Evolutionary conservation across 1,140 invertebrate genomes (phyloP).

Genomic region (Aphelinus atriplicis): DNA sequence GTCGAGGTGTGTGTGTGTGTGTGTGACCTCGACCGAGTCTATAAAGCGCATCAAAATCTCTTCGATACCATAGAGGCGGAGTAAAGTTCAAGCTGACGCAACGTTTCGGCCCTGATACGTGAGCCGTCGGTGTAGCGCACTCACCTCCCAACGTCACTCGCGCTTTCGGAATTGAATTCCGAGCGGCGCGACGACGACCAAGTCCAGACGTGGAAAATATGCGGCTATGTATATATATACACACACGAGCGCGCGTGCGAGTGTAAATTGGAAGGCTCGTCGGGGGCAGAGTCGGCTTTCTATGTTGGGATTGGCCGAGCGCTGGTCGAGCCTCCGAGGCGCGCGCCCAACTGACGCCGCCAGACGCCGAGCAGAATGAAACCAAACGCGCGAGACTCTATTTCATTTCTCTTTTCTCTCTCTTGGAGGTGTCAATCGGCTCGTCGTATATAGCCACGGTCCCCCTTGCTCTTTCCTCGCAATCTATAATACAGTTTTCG

Average conservation of each 20-base stretch:
- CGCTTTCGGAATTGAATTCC: slow-evolving; percentile 14
- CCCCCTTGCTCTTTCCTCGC: no score
- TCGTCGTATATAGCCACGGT: no score
- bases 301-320: slow-evolving; percentile 47
- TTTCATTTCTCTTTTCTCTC: no score
- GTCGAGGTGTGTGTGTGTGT: no score
- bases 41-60: no score
- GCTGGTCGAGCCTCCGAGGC: slow-evolving; percentile 50
- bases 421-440: no score
- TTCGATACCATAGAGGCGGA: no score
- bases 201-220: background rate
- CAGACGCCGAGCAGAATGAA: no score
- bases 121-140: background rate
- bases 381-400: no score
- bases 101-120: background rate
- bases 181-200: background rate
- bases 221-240: no score
- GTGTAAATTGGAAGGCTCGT: slow-evolving; percentile 2
- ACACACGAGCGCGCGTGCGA: background rate
- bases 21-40: no score
- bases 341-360: background rate
- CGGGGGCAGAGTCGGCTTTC: slow-evolving; percentile 29
- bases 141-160: slow-evolving; percentile 3
- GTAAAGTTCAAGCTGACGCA: slow-evolving; percentile 2
- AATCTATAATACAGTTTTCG: no score